Base-by-base conservation (phyloP, 1,140 invertebrate genomes). In the Anastrepha ludens region DNA sequence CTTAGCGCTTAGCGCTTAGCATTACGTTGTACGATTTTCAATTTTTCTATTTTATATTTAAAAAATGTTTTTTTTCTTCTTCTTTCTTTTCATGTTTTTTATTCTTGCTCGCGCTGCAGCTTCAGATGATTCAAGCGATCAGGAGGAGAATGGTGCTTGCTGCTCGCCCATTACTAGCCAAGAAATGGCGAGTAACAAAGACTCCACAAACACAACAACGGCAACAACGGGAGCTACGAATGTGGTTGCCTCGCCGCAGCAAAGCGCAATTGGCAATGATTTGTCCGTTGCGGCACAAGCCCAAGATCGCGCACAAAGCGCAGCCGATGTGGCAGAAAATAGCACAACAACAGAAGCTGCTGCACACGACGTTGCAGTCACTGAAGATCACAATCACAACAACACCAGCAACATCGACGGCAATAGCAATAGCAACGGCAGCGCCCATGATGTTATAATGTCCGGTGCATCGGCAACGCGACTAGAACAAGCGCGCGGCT, bases 391-490 rank as follows among this genome's bases (percentile, higher is more conserved):
- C 65, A 86, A 88, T 89, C 87, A 88, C 58, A 89, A 89, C 58
- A 89, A 87, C 65, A 86, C 86, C 91, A 94, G 17, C 94, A 94
- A 87, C 94, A 95, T 29, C 29, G 29, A 29, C 29, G 29, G 88
- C 95, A 94, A 90, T 91, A 95, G 87, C 94, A 94, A 89, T 94
- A 95, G 90, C 94, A 94, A 90, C 92, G 93, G 88, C 91, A 94
- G 47, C 62, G 3, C 20, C 44, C 41, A 85, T 86, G 85, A 62
- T 62, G 29, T 39, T 62, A 29, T 20, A 15, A 47, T 78, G 74
- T 50, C 47, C 20, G 90, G 94, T 88, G 92, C 95, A 89, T 95
- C 96, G 89, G 94, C 95, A 91, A 95, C 94, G 88, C 95, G 95
- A 90, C 95, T 94, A 95, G 90, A 94, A 95, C 87, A 95, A 96